These are phyloP conservation scores for Phrynosoma blainvillii DNA, from an alignment of 2,113 vertebrate genomes.

Conservation along the genomic window DNA sequence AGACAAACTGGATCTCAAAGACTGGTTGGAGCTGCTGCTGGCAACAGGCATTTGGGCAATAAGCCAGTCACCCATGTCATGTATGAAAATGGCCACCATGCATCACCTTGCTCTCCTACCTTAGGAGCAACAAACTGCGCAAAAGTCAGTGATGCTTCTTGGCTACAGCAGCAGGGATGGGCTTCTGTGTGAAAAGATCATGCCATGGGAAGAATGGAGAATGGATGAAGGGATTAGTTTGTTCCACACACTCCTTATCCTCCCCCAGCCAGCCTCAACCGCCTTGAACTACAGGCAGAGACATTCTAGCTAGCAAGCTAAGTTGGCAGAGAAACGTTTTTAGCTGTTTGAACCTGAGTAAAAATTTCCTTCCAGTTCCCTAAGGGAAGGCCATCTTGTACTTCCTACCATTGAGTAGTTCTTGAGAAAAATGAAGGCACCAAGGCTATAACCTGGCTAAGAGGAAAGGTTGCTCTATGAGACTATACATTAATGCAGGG, in stretches of 20 bases:
- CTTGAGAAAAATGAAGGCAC: background rate
- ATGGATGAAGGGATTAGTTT: background rate
- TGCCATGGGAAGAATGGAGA: background rate
- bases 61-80: background rate
- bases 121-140: background rate
- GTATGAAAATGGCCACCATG: background rate
- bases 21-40: background rate
- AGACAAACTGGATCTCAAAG: too few species aligned
- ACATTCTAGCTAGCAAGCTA: background rate
- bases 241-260: background rate
- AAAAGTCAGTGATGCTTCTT: background rate
- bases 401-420: background rate
- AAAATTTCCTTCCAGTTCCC: too few species aligned
- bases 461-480: too few species aligned
- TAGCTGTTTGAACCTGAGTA: background rate
- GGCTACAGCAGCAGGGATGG: background rate
- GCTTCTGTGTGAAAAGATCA: background rate
- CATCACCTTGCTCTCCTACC: background rate
- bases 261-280: background rate
- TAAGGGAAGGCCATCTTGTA: background rate
- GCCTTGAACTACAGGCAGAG: background rate
- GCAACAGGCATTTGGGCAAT: background rate
- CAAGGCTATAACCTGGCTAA: too few species aligned
- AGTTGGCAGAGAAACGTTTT: background rate
- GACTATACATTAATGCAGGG: background rate